phyloP scores from a whole-genome alignment of 1,140 invertebrate genomes.

The Paraescarpia echinospica region DNA sequence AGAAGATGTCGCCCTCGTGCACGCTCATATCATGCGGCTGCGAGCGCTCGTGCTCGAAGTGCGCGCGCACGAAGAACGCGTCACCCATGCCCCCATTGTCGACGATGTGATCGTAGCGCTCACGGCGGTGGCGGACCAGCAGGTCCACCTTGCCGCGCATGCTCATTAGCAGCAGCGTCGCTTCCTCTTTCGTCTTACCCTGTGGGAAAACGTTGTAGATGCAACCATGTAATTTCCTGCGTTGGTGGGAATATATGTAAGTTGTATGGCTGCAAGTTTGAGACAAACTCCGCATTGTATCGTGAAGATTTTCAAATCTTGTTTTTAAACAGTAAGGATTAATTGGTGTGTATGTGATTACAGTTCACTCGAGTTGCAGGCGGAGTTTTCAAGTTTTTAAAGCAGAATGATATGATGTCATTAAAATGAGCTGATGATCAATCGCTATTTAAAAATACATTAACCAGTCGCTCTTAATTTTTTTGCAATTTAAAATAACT shows the following conservation, averaged over 20 bases:
- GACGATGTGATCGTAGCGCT: constrained; percentile 19
- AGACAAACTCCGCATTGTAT: too few species aligned
- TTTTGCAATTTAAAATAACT: too few species aligned
- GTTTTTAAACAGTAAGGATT: too few species aligned
- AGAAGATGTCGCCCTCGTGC: constrained; percentile 27
- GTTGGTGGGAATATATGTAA: neutral
- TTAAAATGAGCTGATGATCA: too few species aligned
- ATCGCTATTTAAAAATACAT: too few species aligned
- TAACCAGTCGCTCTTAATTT: too few species aligned
- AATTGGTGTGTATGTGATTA: too few species aligned
- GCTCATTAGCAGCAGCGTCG: neutral
- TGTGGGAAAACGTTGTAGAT: neutral
- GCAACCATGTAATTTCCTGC: neutral
- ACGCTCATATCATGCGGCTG: constrained; percentile 21
- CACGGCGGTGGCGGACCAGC: constrained; percentile 11
- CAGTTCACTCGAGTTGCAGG: too few species aligned
- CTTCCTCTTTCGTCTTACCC: constrained; percentile 26
- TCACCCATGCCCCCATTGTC: constrained; percentile 25
- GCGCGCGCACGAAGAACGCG: constrained; percentile 26
- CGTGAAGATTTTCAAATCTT: too few species aligned
- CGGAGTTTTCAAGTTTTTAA: too few species aligned
- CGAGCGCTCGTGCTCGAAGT: constrained; percentile 22
- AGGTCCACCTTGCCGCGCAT: constrained; percentile 13
- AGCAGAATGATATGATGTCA: too few species aligned
- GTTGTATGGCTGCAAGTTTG: neutral